Conservation (phyloP, 2,888 invertebrate genomes). For the Drosophila planitibia region DNA sequence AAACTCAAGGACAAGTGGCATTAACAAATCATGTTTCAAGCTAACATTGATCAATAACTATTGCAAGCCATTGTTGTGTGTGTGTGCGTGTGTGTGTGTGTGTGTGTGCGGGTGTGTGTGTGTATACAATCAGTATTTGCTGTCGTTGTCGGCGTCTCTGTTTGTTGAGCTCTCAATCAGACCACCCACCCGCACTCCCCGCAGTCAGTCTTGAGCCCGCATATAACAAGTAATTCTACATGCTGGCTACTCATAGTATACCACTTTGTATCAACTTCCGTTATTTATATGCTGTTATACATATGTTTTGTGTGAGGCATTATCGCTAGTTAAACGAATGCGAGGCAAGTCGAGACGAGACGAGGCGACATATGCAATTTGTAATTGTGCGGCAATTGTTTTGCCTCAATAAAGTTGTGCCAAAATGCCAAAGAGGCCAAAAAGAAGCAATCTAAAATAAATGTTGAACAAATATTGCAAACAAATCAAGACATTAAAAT, state of each 20-base stretch:
- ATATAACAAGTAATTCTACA: slow-evolving; percentile 48
- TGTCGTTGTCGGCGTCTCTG: neutral
- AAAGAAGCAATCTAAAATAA: slow-evolving; percentile 27
- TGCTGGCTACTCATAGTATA: slow-evolving; percentile 11
- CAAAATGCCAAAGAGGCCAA: slow-evolving; percentile 37
- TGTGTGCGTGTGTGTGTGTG: neutral
- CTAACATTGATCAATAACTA: slow-evolving; percentile 20
- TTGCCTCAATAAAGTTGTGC: slow-evolving; percentile 18
- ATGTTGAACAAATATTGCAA: slow-evolving; percentile 13
- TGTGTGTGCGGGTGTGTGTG: neutral
- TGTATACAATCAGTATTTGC: slow-evolving; percentile 5
- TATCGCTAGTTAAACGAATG: slow-evolving; percentile 52
- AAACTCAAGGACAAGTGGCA: slow-evolving; percentile 21
- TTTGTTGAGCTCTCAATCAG: slow-evolving; percentile 42
- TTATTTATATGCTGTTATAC: slow-evolving; percentile 12
- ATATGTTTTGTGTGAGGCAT: slow-evolving; percentile 14
- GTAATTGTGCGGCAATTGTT: slow-evolving; percentile 32
- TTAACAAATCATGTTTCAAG: slow-evolving; percentile 13
- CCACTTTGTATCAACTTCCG: slow-evolving; percentile 66
- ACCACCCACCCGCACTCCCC: slow-evolving; percentile 24
- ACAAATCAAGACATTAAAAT: slow-evolving; percentile 63
- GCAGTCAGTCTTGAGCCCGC: slow-evolving; percentile 14
- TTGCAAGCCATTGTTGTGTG: slow-evolving; percentile 17
- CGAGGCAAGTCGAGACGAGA: slow-evolving; percentile 4
- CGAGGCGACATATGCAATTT: slow-evolving; percentile 38